Evolutionary conservation across 2,797 vertebrate genomes (phyloP).

Genomic region (Cryptoblepharus egeriae): DNA sequence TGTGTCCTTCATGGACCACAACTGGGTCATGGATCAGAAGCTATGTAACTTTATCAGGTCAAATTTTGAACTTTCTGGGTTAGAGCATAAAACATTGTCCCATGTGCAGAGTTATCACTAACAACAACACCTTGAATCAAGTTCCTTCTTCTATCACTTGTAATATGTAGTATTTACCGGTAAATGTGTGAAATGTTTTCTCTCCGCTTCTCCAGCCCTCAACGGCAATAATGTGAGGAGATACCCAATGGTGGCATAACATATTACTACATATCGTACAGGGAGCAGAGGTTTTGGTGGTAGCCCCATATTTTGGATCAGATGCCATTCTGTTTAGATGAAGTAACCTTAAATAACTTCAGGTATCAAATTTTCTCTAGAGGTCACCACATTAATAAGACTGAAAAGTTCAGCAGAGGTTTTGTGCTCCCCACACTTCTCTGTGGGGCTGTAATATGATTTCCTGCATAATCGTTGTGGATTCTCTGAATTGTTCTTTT

Average conservation of each 20-base stretch:
- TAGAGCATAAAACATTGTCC: not conserved
- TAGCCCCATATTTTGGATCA: not conserved
- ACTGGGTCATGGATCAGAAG: constrained; percentile 40
- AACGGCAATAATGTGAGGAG: not conserved
- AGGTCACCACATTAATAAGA: constrained; percentile 49
- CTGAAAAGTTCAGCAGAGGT: constrained; percentile 57
- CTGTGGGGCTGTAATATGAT: constrained; percentile 18
- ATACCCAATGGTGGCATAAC: too few species aligned
- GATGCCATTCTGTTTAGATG: not conserved
- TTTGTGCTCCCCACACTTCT: not conserved
- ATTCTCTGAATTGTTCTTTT: not conserved
- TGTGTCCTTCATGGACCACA: constrained; percentile 40
- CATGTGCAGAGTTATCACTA: not conserved
- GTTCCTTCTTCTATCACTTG: too few species aligned
- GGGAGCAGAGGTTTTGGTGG: not conserved
- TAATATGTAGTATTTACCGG: not conserved
- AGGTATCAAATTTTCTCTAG: constrained; percentile 22
- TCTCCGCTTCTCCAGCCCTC: not conserved
- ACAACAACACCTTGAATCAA: not conserved
- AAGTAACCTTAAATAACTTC: not conserved
- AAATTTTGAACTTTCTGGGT: not conserved
- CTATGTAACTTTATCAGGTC: constrained; percentile 50
- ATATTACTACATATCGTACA: not conserved
- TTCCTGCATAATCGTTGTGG: not conserved
- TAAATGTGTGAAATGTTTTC: not conserved